A percentile compares a stretch with the other conserved stretches of the same genome.
Conservation (phyloP, 2,888 invertebrate species). For the Pasiphila rectangulata region DNA sequence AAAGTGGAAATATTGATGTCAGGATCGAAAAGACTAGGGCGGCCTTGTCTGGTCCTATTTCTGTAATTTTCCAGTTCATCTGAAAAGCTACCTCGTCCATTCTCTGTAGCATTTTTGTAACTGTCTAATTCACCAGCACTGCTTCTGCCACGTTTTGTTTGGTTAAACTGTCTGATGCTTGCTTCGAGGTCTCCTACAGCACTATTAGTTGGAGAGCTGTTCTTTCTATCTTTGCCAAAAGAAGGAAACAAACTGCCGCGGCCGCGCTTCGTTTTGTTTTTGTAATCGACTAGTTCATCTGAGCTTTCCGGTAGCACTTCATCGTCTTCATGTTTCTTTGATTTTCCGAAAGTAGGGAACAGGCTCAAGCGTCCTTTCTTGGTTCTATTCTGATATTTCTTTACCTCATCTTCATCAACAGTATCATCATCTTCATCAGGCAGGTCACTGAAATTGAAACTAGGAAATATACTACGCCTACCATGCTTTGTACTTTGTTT, state of each 20-base stretch:
- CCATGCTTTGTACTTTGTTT: slow-evolving; percentile 66
- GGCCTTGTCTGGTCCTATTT: slow-evolving; percentile 65
- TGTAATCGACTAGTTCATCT: slow-evolving; percentile 68
- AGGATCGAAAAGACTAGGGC: slow-evolving; percentile 71
- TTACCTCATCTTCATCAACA: slow-evolving; percentile 67
- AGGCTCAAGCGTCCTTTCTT: slow-evolving; percentile 67
- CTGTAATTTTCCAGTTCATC: slow-evolving; percentile 64
- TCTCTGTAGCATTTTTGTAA: slow-evolving; percentile 43
- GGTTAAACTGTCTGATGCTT: slow-evolving; percentile 65
- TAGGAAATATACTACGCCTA: slow-evolving; percentile 68
- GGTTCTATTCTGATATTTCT: slow-evolving; percentile 66
- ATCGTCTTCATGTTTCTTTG: slow-evolving; percentile 59
- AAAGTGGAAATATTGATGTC: slow-evolving; percentile 63
- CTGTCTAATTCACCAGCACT: slow-evolving; percentile 51
- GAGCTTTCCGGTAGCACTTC: slow-evolving; percentile 69
- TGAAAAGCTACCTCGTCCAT: slow-evolving; percentile 43
- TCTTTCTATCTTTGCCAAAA: slow-evolving; percentile 68
- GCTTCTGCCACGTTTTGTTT: slow-evolving; percentile 55
- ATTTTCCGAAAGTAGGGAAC: slow-evolving; percentile 68
- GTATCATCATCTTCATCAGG: slow-evolving; percentile 63
- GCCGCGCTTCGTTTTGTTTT: slow-evolving; percentile 64
- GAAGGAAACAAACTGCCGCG: slow-evolving; percentile 67
- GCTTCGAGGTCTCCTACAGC: slow-evolving; percentile 62
- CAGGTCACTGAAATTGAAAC: slow-evolving; percentile 62
- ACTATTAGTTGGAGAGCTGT: slow-evolving; percentile 51